Conservation (phyloP, 30 jellyfish, hydroid and myxozoan genomes). For the Hydra vulgaris region DNA sequence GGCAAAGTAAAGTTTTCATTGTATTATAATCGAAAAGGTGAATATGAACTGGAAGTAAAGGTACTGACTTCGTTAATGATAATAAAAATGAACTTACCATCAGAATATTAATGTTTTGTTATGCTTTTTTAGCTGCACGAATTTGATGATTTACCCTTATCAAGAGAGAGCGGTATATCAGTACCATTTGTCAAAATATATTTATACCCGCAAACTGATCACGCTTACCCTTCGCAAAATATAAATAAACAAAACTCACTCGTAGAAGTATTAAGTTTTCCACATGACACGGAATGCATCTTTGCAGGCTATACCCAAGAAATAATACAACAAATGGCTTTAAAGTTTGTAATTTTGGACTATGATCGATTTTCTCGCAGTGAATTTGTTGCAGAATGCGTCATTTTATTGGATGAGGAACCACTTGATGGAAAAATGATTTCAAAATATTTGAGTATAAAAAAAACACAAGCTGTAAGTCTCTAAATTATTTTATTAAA, state of each 20-base stretch:
- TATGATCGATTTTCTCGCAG: conserved; percentile 80
- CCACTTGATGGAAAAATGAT: conserved; percentile 60
- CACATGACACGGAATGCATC: conserved; percentile 63
- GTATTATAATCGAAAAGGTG: conserved; percentile 29
- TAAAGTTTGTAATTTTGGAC: conserved; percentile 68
- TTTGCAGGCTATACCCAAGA: conserved; percentile 42
- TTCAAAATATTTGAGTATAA: conserved; percentile 32
- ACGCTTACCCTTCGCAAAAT: conserved; percentile 25
- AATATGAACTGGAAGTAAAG: conserved; percentile 22
- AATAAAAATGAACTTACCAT: not conserved
- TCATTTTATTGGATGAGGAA: conserved; percentile 50
- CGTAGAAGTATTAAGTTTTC: conserved; percentile 50
- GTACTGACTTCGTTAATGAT: not conserved
- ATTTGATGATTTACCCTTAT: conserved; percentile 58
- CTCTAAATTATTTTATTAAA: not conserved
- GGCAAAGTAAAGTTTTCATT: conserved; percentile 66
- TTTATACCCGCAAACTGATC: conserved; percentile 37
- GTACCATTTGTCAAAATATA: conserved; percentile 71
- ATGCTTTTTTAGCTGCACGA: conserved; percentile 47
- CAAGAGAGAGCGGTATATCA: conserved; percentile 80
- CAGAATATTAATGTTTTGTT: too few relatives aligned
- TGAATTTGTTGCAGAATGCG: conserved; percentile 80
- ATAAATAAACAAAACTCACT: conserved; percentile 2
- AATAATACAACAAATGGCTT: conserved; percentile 30
- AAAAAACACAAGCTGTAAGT: conserved; percentile 23